Conservation (phyloP, 2,888 invertebrate genomes). For the Periphyllus acericola region DNA sequence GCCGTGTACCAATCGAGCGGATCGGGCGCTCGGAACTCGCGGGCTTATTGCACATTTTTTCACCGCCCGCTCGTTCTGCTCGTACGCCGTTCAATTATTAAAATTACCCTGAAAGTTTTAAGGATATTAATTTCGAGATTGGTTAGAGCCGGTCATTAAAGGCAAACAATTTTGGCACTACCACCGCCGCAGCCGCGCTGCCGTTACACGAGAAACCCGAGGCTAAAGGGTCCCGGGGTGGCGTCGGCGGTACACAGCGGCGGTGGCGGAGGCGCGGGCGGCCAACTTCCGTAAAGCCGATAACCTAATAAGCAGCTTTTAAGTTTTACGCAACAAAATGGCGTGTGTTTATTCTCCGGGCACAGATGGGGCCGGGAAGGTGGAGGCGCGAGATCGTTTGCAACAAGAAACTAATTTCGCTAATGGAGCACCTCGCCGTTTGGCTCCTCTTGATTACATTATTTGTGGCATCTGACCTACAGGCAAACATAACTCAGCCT, state of each 20-base stretch:
- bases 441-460: conserved; percentile 47
- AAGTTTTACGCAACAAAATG: conserved; percentile 61
- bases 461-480: conserved; percentile 52
- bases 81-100: conserved; percentile 51
- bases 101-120: conserved; percentile 57
- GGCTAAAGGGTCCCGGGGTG: conserved; percentile 35
- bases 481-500: conserved; percentile 6
- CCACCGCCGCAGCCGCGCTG: conserved; percentile 1
- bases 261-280: neutral
- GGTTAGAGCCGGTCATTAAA: conserved; percentile 61
- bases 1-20: neutral
- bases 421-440: conserved; percentile 58
- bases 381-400: conserved; percentile 30
- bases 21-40: neutral
- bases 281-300: conserved; percentile 60
- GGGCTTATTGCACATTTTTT: conserved; percentile 3
- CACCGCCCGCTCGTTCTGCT: neutral
- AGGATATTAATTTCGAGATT: conserved; percentile 62
- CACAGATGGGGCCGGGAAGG: neutral
- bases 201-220: conserved; percentile 27
- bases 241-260: neutral
- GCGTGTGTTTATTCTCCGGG: conserved; percentile 55
- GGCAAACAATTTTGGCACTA: conserved; percentile 60
- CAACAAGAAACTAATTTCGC: conserved; percentile 60
- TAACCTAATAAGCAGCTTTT: conserved; percentile 62